Evolutionary conservation across 2,113 vertebrate genomes (phyloP).

Genomic region (Psilopogon haemacephalus): DNA sequence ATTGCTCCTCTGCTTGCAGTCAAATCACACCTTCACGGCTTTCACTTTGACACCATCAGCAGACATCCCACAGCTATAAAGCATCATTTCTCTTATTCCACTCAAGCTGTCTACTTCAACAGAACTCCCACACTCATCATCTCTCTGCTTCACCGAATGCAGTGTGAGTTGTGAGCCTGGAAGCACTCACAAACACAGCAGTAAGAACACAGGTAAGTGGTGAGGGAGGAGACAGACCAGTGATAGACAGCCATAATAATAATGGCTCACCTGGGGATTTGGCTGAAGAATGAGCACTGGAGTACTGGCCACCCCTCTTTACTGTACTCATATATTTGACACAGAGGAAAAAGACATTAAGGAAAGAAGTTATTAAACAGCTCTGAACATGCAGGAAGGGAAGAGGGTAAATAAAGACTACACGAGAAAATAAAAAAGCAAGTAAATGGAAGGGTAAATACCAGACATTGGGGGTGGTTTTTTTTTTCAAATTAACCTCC

Average conservation of each 20-base stretch:
- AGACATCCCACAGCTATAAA: background rate
- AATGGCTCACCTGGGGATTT: conserved; percentile 93
- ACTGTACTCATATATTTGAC: conserved; percentile 80
- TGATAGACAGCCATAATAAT: conserved; percentile 66
- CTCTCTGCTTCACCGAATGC: background rate
- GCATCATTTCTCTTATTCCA: background rate
- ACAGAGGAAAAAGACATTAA: conserved; percentile 76
- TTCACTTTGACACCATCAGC: background rate
- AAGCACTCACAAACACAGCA: conserved; percentile 56
- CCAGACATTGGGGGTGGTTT: background rate
- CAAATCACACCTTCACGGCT: background rate
- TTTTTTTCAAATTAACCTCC: background rate
- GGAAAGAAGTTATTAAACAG: conserved; percentile 74
- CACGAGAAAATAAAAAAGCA: background rate
- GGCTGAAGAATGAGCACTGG: conserved; percentile 86
- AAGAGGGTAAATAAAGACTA: conserved; percentile 22
- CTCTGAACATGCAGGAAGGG: conserved; percentile 15
- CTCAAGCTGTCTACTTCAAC: background rate
- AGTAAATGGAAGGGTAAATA: conserved; percentile 14
- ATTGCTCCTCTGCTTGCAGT: background rate
- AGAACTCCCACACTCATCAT: background rate
- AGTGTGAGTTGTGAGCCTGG: background rate
- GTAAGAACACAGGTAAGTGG: conserved; percentile 31
- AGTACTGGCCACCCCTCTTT: conserved; percentile 84
- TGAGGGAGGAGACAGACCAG: conserved; percentile 60